These are phyloP conservation scores for Xerus rutilus DNA, from an alignment of 2,797 vertebrate genomes.

Conservation along the genomic window DNA sequence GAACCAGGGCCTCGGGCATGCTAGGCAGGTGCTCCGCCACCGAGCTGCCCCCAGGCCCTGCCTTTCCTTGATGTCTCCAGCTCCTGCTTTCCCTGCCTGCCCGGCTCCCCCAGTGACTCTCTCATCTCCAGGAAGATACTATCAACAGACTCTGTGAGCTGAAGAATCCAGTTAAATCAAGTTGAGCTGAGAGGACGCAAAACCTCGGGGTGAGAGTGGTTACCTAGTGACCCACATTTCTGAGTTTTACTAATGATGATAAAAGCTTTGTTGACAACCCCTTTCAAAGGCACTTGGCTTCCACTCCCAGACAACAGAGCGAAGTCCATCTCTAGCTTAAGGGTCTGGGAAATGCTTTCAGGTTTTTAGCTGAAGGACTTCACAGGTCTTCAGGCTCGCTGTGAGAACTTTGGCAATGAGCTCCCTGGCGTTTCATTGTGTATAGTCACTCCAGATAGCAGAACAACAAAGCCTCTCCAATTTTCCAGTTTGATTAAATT, in stretches of 20 bases:
- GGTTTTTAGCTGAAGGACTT: background rate
- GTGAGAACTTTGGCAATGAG: background rate
- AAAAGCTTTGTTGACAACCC: background rate
- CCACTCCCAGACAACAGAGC: too few species aligned
- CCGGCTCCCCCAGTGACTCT: background rate
- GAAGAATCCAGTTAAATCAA: background rate
- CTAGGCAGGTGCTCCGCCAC: too few species aligned
- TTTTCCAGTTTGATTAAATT: conserved; percentile 15
- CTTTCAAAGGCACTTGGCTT: background rate
- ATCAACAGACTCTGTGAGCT: rapidly evolving
- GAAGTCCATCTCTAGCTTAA: background rate
- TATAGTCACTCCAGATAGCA: background rate
- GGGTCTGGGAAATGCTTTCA: background rate
- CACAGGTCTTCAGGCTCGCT: rapidly evolving
- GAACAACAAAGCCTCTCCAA: background rate
- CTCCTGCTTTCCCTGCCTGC: background rate
- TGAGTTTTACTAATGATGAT: background rate
- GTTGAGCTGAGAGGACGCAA: background rate
- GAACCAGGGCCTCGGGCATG: background rate
- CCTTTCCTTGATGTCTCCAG: background rate
- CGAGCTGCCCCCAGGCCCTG: too few species aligned
- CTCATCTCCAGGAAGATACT: background rate
- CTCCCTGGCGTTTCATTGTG: background rate
- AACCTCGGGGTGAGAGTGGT: background rate
- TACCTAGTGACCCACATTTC: background rate